Evolutionary conservation across 1,140 invertebrate species (phyloP), one percentile per base, ranked within the genome.

Genomic region (Zaprionus kolodkinae): DNA sequence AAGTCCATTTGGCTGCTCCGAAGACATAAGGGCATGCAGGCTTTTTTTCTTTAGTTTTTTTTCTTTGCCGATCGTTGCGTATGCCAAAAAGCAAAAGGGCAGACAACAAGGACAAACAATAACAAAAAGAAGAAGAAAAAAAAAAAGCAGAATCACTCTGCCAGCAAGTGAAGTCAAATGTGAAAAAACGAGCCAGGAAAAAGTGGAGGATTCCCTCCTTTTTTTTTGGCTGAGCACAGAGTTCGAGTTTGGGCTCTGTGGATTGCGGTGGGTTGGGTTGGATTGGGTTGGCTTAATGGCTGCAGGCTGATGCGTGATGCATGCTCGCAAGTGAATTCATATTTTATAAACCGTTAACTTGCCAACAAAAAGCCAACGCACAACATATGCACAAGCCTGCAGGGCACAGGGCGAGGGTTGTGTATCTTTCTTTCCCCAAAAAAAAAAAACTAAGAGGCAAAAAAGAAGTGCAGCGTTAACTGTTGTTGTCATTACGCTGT

Each of bases 281-380:
- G 21, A 21, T 21, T 21, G 45, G 21, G 10, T 17, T 10, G 45
- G 63, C 87, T 78, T 86, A 91, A 91, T 91, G 89, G 89, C 81
- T 73, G 62, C 78, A 69, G 81, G 84, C 74, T 72, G 72, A 78
- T 67, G 64, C 77, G 76, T 75, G 84, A 86, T 89, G 82, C 60
- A 62, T 64, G 35, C 27, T 59, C 81, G 75, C 89, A 91, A 91
- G 89, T 86, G 84, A 89, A 91, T 89, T 88, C 89, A 91, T 91
- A 91, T 91, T 91, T 91, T 80, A 91, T 91, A 83, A 78, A 66
- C 69, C 67, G 77, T 87, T 88, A 87, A 77, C 73, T 66, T 59
- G 59, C 35, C 62, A 55, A 55, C 50, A 65, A 87, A 87, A 87
- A 79, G 71, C 43, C 40, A 76, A 63, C 45, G 72, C 61, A 70